phyloP scores from a whole-genome alignment of 2,888 invertebrate species.

The Xanthorhoe spadicearia region DNA sequence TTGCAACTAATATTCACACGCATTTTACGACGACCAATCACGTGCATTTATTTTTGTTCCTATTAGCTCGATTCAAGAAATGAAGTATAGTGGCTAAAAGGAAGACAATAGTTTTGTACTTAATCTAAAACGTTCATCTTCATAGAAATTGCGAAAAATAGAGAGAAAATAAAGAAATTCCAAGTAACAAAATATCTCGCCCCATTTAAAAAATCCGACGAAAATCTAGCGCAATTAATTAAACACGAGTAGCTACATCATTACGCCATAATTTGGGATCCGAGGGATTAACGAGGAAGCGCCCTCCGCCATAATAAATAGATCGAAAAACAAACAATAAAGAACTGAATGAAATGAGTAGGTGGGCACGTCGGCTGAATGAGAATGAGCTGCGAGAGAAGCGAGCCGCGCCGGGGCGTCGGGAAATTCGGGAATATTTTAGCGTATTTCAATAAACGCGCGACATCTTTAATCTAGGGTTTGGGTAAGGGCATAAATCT shows the following conservation, averaged over 20 bases:
- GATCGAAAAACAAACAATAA: conserved; percentile 74
- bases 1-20: too few relatives aligned
- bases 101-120: too few relatives aligned
- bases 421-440: conserved; percentile 59
- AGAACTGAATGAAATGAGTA: conserved; percentile 73
- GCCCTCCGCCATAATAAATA: conserved; percentile 60
- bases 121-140: too few relatives aligned
- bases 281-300: conserved; percentile 57
- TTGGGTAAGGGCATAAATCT: conserved; percentile 83
- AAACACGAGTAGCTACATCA: conserved; percentile 48
- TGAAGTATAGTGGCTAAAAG: too few relatives aligned
- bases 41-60: too few relatives aligned
- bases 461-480: conserved; percentile 84
- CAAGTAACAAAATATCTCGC: conserved; percentile 34
- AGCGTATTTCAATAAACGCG: conserved; percentile 82
- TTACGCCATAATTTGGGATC: conserved; percentile 44
- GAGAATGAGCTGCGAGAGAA: conserved; percentile 61
- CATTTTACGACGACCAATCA: too few relatives aligned
- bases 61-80: too few relatives aligned
- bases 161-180: neutral
- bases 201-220: conserved; percentile 36
- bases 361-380: conserved; percentile 62
- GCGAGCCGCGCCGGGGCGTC: conserved; percentile 36
- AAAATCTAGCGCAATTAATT: conserved; percentile 40
- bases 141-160: neutral